Percentiles rank a stretch among this genome's conserved stretches.
phyloP scores from a whole-genome alignment of 1,140 invertebrate genomes.

The Pachypeltis micranthus region DNA sequence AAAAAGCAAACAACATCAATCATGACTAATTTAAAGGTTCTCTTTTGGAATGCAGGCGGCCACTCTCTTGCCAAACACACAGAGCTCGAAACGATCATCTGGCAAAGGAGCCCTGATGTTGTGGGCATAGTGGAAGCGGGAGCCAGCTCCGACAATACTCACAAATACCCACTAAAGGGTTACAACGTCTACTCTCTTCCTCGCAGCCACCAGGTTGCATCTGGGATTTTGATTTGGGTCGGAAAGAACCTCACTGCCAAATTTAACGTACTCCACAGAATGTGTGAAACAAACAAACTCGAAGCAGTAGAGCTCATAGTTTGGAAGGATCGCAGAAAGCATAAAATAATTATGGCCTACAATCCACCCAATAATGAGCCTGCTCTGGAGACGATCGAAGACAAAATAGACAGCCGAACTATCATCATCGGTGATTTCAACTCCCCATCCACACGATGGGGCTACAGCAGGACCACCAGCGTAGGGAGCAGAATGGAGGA shows the following conservation, averaged over 20 bases:
- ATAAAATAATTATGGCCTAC: neutral
- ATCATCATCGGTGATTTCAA: constrained; percentile 10
- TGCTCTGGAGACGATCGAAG: neutral
- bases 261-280: neutral
- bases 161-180: neutral
- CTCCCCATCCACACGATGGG: constrained; percentile 11
- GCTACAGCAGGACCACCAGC: neutral
- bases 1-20: no score
- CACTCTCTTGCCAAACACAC: neutral
- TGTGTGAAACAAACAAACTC: neutral
- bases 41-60: constrained; percentile 7
- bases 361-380: neutral
- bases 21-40: no score
- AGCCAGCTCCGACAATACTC: neutral
- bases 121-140: neutral
- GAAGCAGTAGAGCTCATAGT: neutral
- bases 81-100: neutral
- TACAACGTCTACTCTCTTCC: neutral
- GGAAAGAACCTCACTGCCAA: neutral
- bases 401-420: neutral
- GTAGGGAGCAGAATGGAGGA: no score
- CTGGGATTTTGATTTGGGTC: neutral
- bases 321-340: neutral
- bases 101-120: neutral
- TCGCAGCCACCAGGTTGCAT: neutral